Evolutionary conservation across 2,797 vertebrate species (phyloP), one percentile per base, ranked within the genome.

Genomic region (Dryobates pubescens): DNA sequence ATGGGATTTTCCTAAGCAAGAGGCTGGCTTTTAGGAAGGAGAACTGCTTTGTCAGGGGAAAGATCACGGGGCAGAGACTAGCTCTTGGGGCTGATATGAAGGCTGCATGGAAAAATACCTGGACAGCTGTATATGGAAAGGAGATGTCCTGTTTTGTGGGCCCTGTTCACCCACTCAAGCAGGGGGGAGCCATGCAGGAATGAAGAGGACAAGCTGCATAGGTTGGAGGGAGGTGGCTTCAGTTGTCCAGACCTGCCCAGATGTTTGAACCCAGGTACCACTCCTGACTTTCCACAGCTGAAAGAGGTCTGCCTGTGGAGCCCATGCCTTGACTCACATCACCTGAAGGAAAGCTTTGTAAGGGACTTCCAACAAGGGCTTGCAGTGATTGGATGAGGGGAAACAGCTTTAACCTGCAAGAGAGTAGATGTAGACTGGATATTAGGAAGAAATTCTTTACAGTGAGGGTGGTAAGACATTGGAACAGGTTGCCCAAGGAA

Each of bases 161-260:
- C 47, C 16, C 6, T 0, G 2, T 82, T 75, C 10, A 67, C 13
- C 27, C 0, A 0, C n/a, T 89, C 6, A 19, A 75, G 49, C 17
- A 59, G 58, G 15, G 30, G 16, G 43, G 13, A 70, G 27, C 54
- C 10, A 7, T 1, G 4, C 20, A 36, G 32, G 16, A 43, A 43
- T 43, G 41, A 17, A 43, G 41, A 43, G 41, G 41, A 16, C 41
- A 43, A 43, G 19, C 27, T 57, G 65, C 13, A 34, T 29, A 34
- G 7, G 17, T 20, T 76, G 22, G 6, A 62, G 47, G 29, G 43
- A 38, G n/a, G 10, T 23, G 17, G 62, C n/a, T 76, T 10, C 24
- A 51, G 36, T 15, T 62, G 36, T 30, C n/a, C 30, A 67, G 34
- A 20, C n/a, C 14, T 41, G 26, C 51, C 29, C 11, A 27, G 19